Percentiles rank a stretch among this genome's conserved stretches.
Conservation (phyloP, 2,113 vertebrate genomes). For the Corvus moneduloides region DNA sequence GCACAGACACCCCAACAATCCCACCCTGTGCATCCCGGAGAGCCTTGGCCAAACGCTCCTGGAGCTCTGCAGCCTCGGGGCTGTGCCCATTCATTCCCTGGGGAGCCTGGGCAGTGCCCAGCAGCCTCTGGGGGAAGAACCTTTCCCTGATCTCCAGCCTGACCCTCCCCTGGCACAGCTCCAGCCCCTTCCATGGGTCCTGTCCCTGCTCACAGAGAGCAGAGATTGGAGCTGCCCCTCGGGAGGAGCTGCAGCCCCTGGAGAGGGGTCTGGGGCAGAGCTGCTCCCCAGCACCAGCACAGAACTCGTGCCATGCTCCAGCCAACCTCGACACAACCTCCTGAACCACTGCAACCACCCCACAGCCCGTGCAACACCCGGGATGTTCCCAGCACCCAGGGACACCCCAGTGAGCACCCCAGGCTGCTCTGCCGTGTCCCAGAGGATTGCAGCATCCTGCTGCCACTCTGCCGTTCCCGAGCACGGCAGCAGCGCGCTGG, state of each 20-base stretch:
- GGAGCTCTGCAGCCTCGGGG: neutral
- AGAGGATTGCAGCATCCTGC: neutral
- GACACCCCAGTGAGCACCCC: neutral
- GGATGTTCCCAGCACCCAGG: neutral
- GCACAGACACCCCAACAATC: neutral
- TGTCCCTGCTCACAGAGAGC: neutral
- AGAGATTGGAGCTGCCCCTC: neutral
- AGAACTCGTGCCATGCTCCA: neutral
- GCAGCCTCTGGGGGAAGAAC: neutral
- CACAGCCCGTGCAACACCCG: rapidly evolving
- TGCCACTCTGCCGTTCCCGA: rapidly evolving
- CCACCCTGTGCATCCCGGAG: neutral
- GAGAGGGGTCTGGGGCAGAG: neutral
- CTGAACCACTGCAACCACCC: rapidly evolving
- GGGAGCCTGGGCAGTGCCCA: neutral
- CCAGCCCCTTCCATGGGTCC: neutral
- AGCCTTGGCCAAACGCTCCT: rapidly evolving
- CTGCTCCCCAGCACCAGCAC: neutral
- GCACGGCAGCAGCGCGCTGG: neutral
- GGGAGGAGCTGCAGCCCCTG: neutral
- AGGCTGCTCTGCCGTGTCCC: rapidly evolving
- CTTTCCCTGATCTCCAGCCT: neutral
- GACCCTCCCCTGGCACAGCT: rapidly evolving
- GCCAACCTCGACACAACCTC: neutral
- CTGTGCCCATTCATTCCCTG: neutral